phyloP scores from a whole-genome alignment of 1,140 invertebrate genomes.

The Drosophila pectinifera region DNA sequence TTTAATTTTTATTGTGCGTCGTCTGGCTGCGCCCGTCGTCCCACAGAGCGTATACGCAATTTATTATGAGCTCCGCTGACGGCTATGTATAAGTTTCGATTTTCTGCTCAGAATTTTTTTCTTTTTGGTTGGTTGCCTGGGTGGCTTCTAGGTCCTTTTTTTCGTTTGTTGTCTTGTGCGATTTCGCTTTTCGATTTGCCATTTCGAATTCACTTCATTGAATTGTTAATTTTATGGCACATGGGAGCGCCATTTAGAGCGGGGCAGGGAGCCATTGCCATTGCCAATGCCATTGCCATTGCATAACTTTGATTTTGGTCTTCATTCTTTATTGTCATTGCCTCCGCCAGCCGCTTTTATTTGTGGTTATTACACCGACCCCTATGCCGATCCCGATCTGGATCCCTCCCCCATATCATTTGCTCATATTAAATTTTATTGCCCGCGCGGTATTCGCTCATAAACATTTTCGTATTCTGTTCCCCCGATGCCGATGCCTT shows the following conservation, averaged over 20 bases:
- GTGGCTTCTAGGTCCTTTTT: constrained; percentile 16
- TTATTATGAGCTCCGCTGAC: constrained; percentile 52
- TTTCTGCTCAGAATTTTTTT: constrained; percentile 26
- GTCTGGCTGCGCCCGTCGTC: constrained; percentile 11
- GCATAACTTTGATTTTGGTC: constrained; percentile 45
- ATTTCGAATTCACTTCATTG: constrained; percentile 81
- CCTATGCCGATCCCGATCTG: not conserved
- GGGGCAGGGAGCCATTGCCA: not conserved
- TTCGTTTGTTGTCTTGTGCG: constrained; percentile 8
- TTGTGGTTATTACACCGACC: constrained; percentile 68
- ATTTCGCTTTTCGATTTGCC: constrained; percentile 71
- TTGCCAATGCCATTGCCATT: constrained; percentile 9
- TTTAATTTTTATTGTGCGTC: constrained; percentile 70
- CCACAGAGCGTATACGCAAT: constrained; percentile 35
- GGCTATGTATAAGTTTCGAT: constrained; percentile 14
- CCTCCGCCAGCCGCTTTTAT: constrained; percentile 53
- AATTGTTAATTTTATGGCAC: constrained; percentile 78
- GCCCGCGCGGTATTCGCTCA: constrained; percentile 58
- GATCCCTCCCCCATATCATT: constrained; percentile 4
- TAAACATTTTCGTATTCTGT: constrained; percentile 32
- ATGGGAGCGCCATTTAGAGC: constrained; percentile 9
- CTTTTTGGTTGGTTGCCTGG: not conserved
- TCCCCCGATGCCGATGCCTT: not conserved
- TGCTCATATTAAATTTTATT: constrained; percentile 74
- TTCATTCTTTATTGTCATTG: constrained; percentile 74